A percentile compares a stretch with the other conserved stretches of the same genome.
Conservation (phyloP, 2,113 vertebrate genomes). For the Ptychochromis oligacanthus region DNA sequence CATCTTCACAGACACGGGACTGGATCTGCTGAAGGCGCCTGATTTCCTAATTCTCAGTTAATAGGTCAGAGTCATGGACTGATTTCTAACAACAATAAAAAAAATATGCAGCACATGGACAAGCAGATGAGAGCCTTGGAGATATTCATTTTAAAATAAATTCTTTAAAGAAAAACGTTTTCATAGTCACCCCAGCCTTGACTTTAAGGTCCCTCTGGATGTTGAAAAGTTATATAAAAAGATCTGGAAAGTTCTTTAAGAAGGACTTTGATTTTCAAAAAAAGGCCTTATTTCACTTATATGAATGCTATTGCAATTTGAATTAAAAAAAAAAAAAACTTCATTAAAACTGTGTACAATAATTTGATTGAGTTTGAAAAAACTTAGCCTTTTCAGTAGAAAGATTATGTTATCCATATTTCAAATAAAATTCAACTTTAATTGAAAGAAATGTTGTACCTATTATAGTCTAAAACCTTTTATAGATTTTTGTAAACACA, state of each 20-base stretch:
- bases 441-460: neutral
- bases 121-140: conserved; percentile 31
- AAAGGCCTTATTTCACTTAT: neutral
- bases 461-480: neutral
- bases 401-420: neutral
- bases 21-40: neutral
- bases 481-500: neutral
- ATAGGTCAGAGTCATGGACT: conserved; percentile 27
- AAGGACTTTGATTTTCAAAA: neutral
- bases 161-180: conserved; percentile 45
- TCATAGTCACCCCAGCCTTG: conserved; percentile 21
- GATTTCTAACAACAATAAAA: conserved; percentile 21
- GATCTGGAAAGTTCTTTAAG: neutral
- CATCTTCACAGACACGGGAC: neutral
- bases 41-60: conserved; percentile 22
- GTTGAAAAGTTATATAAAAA: no score
- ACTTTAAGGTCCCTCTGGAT: neutral
- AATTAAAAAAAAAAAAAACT: neutral
- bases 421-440: neutral
- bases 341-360: neutral
- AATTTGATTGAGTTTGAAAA: neutral
- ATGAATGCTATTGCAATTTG: neutral
- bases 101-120: conserved; percentile 19
- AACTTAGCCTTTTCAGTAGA: accelerated
- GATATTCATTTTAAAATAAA: conserved; percentile 17